Percentiles rank a stretch among this genome's conserved stretches.
Conservation (phyloP, 1,140 invertebrate genomes). For the Anoplophora glabripennis region DNA sequence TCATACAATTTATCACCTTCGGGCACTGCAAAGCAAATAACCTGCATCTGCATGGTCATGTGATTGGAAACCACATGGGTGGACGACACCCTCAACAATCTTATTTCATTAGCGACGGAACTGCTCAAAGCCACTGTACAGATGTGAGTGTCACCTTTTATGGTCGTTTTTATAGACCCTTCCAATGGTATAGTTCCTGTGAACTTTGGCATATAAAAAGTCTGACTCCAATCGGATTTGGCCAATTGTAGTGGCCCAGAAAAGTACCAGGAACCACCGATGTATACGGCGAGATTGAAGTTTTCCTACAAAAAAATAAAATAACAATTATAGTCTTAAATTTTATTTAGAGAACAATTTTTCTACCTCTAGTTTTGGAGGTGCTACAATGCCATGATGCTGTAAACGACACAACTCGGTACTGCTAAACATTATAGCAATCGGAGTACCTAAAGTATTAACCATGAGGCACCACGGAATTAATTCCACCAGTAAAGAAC, state of each 20-base stretch:
- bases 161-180: constrained; percentile 53
- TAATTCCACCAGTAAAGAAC: constrained; percentile 68
- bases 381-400: constrained; percentile 60
- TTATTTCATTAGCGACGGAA: constrained; percentile 54
- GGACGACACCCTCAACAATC: constrained; percentile 54
- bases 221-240: constrained; percentile 55
- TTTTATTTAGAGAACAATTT: constrained; percentile 9
- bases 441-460: constrained; percentile 61
- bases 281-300: constrained; percentile 58
- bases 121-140: constrained; percentile 54
- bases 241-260: constrained; percentile 56
- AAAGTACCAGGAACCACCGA: constrained; percentile 50
- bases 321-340: too few species aligned
- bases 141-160: constrained; percentile 53
- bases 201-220: constrained; percentile 61
- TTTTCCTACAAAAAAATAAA: constrained; percentile 53
- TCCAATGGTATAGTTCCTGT: constrained; percentile 56
- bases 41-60: constrained; percentile 50
- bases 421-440: constrained; percentile 54
- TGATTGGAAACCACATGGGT: constrained; percentile 58
- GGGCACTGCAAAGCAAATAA: constrained; percentile 53
- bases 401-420: constrained; percentile 58
- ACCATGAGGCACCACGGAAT: constrained; percentile 73
- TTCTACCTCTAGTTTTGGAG: constrained; percentile 57
- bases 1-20: constrained; percentile 42